A percentile compares a stretch with the other conserved stretches of the same genome.
Evolutionary conservation across 1,140 invertebrate species (phyloP).

Genomic region (Diorhabda sublineata): DNA sequence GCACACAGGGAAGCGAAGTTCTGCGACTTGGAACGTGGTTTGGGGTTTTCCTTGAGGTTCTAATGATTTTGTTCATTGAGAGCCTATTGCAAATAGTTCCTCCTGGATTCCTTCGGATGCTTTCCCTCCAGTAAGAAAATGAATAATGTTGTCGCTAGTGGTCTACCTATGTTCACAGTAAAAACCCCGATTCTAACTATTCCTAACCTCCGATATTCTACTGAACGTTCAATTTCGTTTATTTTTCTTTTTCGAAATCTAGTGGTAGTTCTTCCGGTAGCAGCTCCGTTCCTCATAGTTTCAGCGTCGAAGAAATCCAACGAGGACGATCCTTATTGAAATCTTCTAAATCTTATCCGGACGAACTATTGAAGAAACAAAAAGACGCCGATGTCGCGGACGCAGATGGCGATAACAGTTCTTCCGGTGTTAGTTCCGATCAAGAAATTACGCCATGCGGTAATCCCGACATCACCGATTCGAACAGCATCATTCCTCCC

Average conservation of each 20-base stretch:
- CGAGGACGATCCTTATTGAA: constrained; percentile 78
- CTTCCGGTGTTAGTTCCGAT: constrained; percentile 80
- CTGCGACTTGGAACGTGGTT: no score
- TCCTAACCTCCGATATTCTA: no score
- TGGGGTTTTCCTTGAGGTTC: no score
- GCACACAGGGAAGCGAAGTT: no score
- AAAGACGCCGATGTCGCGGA: constrained; percentile 50
- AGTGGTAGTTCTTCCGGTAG: constrained; percentile 67
- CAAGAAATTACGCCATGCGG: constrained; percentile 60
- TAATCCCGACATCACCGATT: constrained; percentile 39
- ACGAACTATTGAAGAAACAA: constrained; percentile 64
- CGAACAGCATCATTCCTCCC: constrained; percentile 40
- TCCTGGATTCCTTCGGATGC: no score
- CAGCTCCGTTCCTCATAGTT: constrained; percentile 73
- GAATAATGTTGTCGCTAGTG: no score
- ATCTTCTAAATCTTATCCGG: constrained; percentile 78
- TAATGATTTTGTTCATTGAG: no score
- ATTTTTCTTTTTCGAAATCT: constrained; percentile 27
- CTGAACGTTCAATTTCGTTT: no score
- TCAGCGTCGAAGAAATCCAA: constrained; percentile 83
- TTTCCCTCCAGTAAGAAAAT: no score
- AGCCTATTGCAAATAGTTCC: no score
- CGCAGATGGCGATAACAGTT: constrained; percentile 82
- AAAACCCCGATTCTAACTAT: no score
- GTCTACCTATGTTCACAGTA: no score